These are phyloP conservation scores for Nipponacmea schrenckii DNA, from an alignment of 2,888 invertebrate species.

Conservation along the genomic window DNA sequence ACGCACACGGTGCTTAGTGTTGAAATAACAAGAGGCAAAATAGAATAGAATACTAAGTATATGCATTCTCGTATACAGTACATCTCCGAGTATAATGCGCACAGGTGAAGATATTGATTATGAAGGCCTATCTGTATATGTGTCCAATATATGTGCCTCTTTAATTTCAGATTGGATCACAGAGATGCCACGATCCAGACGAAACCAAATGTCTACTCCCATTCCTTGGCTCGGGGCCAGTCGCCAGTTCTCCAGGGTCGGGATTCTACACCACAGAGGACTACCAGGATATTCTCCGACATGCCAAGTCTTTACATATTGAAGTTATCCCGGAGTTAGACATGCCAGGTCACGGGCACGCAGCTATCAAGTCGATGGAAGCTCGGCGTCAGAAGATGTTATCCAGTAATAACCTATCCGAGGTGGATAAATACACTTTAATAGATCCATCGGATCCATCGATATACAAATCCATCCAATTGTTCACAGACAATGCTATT, in stretches of 20 bases:
- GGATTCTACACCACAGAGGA: conserved; percentile 55
- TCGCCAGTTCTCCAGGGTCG: conserved; percentile 40
- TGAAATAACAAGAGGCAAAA: no score
- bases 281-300: conserved; percentile 56
- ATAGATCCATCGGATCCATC: conserved; percentile 47
- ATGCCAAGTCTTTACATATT: conserved; percentile 54
- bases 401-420: conserved; percentile 21
- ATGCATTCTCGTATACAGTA: no score
- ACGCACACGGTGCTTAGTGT: no score
- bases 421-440: conserved; percentile 41
- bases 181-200: conserved; percentile 52
- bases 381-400: conserved; percentile 37
- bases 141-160: no score
- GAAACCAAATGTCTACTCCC: conserved; percentile 52
- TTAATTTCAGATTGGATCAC: conserved; percentile 51
- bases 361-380: conserved; percentile 59
- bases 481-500: conserved; percentile 56
- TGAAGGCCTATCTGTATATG: no score
- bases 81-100: no score
- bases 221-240: conserved; percentile 57
- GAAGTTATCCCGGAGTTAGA: conserved; percentile 63
- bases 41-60: no score
- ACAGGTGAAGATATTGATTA: no score
- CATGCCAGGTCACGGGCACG: conserved; percentile 61
- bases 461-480: conserved; percentile 51